Evolutionary conservation across 2,888 invertebrate species (phyloP).

Genomic region (Lasioglossum leucozonium): DNA sequence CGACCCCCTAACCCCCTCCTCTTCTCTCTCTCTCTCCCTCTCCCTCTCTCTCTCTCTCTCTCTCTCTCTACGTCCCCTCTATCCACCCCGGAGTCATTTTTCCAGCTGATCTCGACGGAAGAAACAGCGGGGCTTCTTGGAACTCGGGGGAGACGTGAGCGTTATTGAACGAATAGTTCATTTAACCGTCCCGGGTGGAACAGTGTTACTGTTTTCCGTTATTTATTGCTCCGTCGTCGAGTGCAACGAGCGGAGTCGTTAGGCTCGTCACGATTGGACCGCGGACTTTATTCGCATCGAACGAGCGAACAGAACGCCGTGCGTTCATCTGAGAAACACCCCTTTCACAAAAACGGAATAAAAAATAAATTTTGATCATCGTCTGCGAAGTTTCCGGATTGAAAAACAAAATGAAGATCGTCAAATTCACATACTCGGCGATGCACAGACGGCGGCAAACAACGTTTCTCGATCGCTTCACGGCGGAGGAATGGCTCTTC

Average conservation of each 20-base stretch:
- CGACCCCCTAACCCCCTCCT: conserved; percentile 26
- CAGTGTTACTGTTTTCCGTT: conserved; percentile 8
- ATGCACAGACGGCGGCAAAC: background rate
- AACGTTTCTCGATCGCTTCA: background rate
- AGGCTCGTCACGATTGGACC: background rate
- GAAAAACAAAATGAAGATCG: background rate
- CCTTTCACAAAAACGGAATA: background rate
- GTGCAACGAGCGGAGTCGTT: background rate
- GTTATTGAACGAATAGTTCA: conserved; percentile 17
- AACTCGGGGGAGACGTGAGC: conserved; percentile 4
- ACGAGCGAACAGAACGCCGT: too few relatives aligned
- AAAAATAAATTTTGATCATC: background rate
- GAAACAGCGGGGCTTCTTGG: conserved; percentile 19
- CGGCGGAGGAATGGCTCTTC: background rate
- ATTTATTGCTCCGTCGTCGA: background rate
- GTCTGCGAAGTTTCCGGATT: background rate
- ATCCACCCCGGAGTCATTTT: conserved; percentile 30
- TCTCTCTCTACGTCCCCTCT: background rate
- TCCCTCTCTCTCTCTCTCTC: background rate
- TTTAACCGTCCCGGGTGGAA: background rate
- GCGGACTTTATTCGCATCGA: background rate
- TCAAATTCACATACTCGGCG: background rate
- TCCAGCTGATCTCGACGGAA: conserved; percentile 6
- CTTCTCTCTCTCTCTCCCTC: background rate
- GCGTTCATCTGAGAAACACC: background rate